These are phyloP conservation scores for Alentia gelatinosa DNA, from an alignment of 2,888 invertebrate species.

Conservation along the genomic window DNA sequence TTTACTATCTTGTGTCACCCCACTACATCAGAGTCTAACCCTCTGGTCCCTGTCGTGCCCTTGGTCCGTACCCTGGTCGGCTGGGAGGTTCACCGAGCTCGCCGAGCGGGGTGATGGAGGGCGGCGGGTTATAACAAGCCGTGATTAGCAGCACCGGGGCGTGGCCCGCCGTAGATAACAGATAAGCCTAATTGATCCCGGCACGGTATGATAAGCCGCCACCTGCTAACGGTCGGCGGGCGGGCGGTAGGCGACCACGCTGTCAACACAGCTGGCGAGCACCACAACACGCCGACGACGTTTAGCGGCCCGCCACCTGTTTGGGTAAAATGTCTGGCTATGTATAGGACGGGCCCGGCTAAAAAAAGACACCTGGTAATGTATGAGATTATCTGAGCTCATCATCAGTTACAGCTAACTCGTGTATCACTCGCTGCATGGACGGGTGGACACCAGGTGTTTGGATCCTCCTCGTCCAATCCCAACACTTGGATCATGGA, in stretches of 20 bases:
- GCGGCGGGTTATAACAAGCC: not conserved
- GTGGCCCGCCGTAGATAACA: not conserved
- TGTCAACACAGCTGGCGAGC: conserved; percentile 8
- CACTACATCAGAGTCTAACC: not conserved
- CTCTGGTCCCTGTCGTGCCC: not conserved
- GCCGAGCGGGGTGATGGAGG: too few relatives aligned
- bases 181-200: conserved; percentile 27
- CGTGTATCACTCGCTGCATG: too few relatives aligned
- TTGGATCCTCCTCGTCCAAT: too few relatives aligned
- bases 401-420: too few relatives aligned
- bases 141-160: not conserved
- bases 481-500: too few relatives aligned
- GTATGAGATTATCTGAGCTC: too few relatives aligned
- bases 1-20: too few relatives aligned
- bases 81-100: too few relatives aligned
- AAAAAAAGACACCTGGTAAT: not conserved
- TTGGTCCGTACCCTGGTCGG: not conserved
- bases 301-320: not conserved
- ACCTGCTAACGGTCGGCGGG: not conserved
- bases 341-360: not conserved
- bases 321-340: not conserved
- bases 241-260: not conserved
- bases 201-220: conserved; percentile 22
- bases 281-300: not conserved
- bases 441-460: too few relatives aligned